Evolutionary conservation across 2,888 invertebrate species (phyloP), one percentile per base, ranked within the genome.

Genomic region (Spialia ferax): DNA sequence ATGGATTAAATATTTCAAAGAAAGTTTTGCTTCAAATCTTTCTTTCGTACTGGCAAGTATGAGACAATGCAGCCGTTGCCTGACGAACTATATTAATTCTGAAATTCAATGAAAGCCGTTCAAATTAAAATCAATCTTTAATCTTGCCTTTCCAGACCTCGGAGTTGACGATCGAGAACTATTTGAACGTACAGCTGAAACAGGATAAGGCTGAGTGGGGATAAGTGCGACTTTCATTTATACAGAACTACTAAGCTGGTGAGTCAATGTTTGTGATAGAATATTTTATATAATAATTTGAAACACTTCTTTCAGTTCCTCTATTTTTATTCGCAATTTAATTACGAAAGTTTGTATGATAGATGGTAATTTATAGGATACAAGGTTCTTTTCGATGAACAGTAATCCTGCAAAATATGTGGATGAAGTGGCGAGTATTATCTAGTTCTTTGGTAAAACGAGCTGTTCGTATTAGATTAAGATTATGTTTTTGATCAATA

Each of bases 121-220:
- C 32, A 61, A 66, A 66, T 66, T 66, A 66, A 66, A 66, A 66
- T 66, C 66, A 66, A 66, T 66, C 50, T 42, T 66, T 61, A 66
- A 61, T 66, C 66, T 66, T 54, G 59, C 59, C 29, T 66, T 48
- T 42, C 54, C 66, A 66, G 60, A 42, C 54, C 45, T 42, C 18
- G 20, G 26, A 26, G 42, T 11, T 8, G 64, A 23, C 48, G 42
- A 59, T 64, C 35, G 64, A 48, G 38, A 54, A 57, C 48, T 57
- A 57, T 42, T 42, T 22, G 13, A 57, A 50, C 42, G 38, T 7
- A 38, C 54, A 63, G 26, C 42, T 55, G 42, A 54, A 55, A 54
- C 18, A 42, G 6, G 26, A 15, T 52, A 62, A 62, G 35, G 22
- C 18, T 35, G 22, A 35, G 29, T 29, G 15, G 26, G n/a, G 26